phyloP scores from a whole-genome alignment of 2,797 vertebrate genomes.

The Emydoidea blandingii region DNA sequence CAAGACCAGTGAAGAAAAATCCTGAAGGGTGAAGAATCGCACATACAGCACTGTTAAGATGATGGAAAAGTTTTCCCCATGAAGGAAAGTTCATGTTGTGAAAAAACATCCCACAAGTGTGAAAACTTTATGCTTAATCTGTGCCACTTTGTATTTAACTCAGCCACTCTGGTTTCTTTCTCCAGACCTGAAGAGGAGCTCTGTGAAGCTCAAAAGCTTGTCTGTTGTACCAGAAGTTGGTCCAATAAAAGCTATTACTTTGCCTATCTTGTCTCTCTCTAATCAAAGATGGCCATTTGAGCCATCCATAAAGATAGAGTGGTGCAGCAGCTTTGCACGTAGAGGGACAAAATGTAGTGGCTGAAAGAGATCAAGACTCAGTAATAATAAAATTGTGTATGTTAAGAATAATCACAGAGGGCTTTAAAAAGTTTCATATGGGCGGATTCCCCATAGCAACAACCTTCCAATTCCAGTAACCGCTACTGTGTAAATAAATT shows the following conservation, averaged over 20 bases:
- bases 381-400: accelerated
- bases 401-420: not conserved
- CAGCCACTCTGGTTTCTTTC: not conserved
- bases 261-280: not conserved
- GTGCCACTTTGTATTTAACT: not conserved
- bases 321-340: not conserved
- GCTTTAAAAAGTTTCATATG: not conserved
- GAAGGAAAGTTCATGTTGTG: not conserved
- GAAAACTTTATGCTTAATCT: no score
- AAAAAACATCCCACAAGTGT: not conserved
- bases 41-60: not conserved
- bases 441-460: not conserved
- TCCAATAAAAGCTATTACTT: not conserved
- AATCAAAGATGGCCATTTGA: not conserved
- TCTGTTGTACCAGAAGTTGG: not conserved
- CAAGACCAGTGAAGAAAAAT: not conserved
- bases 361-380: not conserved
- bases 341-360: not conserved
- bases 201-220: not conserved
- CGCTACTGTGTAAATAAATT: not conserved
- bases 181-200: not conserved
- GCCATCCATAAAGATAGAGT: not conserved
- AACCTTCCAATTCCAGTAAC: not conserved
- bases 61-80: not conserved
- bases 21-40: not conserved